Evolutionary conservation across 2,113 vertebrate species (phyloP), one percentile per base, ranked within the genome.

Genomic region (Phalacrocorax brasilianus): DNA sequence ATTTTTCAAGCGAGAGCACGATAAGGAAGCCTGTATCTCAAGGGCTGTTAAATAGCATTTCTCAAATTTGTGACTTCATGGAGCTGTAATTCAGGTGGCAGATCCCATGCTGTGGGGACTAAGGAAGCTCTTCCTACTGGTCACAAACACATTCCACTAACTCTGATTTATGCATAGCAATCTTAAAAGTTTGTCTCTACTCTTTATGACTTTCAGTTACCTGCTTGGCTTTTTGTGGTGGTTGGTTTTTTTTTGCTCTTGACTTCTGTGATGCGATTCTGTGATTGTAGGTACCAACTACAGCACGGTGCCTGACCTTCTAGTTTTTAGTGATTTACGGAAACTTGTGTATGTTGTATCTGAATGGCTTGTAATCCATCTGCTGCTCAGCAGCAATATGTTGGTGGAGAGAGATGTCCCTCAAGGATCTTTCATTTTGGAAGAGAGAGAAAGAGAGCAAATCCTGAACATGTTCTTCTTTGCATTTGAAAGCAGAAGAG

Each of bases 401-500:
- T 44, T 82, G 58, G 58, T 49, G 30, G 5, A 30, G 53, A 68
- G 85, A 44, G 24, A 19, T 30, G 45, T 85, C 68, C 84, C 74
- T 90, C 30, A 56, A 72, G 52, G 9, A 2, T 59, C 59, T 71
- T 74, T 27, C 38, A 53, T 8, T 61, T 8, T 9, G 59, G 55
- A 42, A 47, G 63, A 78, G 63, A 78, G 50, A 67, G 70, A 40
- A n/a, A 45, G 18, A 32, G 82, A 81, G 44, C 61, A 68, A 53
- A 84, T 91, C 52, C 59, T 81, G 72, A 80, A 28, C 42, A 0
- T 45, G 56, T 74, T 91, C 71, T 84, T 38, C 52, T 90, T 91
- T 86, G 87, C 78, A 22, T 96, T 89, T 91, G 58, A 79, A 90
- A 93, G 85, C 85, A 52, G 88, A 63, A 52, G 6, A 84, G 35